Percentiles rank a stretch among this genome's conserved stretches.
These are phyloP conservation scores for Dinoponera quadriceps DNA, from an alignment of 1,140 invertebrate species.

Conservation along the genomic window DNA sequence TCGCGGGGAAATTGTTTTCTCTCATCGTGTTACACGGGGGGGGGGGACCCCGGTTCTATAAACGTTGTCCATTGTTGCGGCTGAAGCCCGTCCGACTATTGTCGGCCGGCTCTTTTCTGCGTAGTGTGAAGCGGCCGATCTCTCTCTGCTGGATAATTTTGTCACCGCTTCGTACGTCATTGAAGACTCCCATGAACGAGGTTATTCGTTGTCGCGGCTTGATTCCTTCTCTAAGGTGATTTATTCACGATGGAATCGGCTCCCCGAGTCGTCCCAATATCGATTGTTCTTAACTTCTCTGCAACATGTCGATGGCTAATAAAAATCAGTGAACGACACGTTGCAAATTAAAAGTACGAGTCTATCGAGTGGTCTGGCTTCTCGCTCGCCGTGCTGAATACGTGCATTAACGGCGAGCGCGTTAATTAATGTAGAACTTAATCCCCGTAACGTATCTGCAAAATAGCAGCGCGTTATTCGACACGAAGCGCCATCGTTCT, in stretches of 20 bases:
- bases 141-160: slow-evolving; percentile 34
- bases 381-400: too few species aligned
- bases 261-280: not conserved
- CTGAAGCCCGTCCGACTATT: not conserved
- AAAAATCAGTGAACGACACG: too few species aligned
- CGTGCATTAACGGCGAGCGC: too few species aligned
- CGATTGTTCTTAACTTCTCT: too few species aligned
- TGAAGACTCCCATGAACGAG: not conserved
- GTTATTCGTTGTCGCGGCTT: slow-evolving; percentile 8
- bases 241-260: not conserved
- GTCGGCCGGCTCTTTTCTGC: slow-evolving; percentile 2
- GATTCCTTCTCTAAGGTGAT: not conserved
- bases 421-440: slow-evolving; percentile 48
- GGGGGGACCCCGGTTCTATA: slow-evolving; percentile 21
- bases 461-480: slow-evolving; percentile 29
- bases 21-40: slow-evolving; percentile 7
- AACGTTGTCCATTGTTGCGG: slow-evolving; percentile 22
- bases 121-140: slow-evolving; percentile 10
- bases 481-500: not conserved
- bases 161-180: slow-evolving; percentile 38
- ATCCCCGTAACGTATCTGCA: slow-evolving; percentile 27
- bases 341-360: too few species aligned
- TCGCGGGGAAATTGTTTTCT: not conserved
- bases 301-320: too few species aligned
- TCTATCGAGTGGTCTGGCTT: too few species aligned